Conservation (phyloP, 2,888 invertebrate species). For the Smittia sp. region DNA sequence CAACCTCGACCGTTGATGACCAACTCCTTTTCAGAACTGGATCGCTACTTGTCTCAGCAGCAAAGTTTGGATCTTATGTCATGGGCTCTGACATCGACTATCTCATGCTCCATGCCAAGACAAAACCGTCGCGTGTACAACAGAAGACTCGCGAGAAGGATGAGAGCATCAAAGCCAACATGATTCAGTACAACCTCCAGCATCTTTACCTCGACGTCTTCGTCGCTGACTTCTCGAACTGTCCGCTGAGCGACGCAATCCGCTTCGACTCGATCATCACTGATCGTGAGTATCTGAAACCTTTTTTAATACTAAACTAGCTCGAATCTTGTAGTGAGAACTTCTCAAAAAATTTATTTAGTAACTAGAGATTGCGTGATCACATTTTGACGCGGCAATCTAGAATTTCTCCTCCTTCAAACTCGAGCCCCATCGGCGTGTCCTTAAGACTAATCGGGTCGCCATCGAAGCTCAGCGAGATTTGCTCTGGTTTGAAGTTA, state of each 20-base stretch:
- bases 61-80: constrained; percentile 83
- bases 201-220: constrained; percentile 80
- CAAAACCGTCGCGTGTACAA: constrained; percentile 73
- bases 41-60: constrained; percentile 81
- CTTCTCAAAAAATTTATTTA: constrained; percentile 4
- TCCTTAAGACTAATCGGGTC: background rate
- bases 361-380: background rate
- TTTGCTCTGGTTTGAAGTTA: constrained; percentile 15
- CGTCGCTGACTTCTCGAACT: constrained; percentile 86
- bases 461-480: constrained; percentile 27
- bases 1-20: constrained; percentile 59
- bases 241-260: constrained; percentile 69
- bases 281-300: constrained; percentile 80
- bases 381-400: constrained; percentile 24
- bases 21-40: constrained; percentile 74
- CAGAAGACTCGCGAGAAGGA: constrained; percentile 76
- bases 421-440: constrained; percentile 6
- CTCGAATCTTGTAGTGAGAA: background rate
- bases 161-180: constrained; percentile 85
- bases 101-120: constrained; percentile 80
- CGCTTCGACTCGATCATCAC: constrained; percentile 90
- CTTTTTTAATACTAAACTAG: constrained; percentile 3
- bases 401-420: constrained; percentile 37
- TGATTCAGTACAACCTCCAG: constrained; percentile 79
- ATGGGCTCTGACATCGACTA: constrained; percentile 93